These are phyloP conservation scores for Gymnocephalus cernua DNA, from an alignment of 2,113 vertebrate genomes.

Conservation along the genomic window DNA sequence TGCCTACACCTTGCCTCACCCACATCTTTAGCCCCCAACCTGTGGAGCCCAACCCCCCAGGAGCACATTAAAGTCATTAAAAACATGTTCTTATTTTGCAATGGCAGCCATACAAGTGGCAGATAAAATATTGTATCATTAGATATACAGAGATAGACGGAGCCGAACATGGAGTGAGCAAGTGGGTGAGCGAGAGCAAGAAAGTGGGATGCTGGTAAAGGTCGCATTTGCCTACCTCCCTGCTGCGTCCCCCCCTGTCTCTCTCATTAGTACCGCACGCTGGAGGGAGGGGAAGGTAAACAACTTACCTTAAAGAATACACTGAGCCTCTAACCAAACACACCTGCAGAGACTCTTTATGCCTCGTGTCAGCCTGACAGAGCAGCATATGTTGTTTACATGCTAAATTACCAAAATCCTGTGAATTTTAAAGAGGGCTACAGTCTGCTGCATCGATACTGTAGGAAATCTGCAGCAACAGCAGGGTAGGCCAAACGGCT, in stretches of 20 bases:
- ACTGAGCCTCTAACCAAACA: slow-evolving; percentile 31
- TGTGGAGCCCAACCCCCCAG: slow-evolving; percentile 6
- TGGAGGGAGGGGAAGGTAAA: slow-evolving; percentile 43
- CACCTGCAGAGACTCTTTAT: slow-evolving; percentile 33
- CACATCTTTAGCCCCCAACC: slow-evolving; percentile 57
- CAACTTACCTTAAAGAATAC: slow-evolving; percentile 48
- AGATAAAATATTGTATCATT: too few relatives aligned
- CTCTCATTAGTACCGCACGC: slow-evolving; percentile 65
- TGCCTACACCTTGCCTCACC: slow-evolving; percentile 26
- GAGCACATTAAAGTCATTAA: slow-evolving; percentile 4
- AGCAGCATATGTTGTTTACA: slow-evolving; percentile 60
- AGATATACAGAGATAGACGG: slow-evolving; percentile 12
- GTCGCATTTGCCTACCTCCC: slow-evolving; percentile 57
- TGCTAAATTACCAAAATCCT: slow-evolving; percentile 56
- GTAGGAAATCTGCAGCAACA: slow-evolving; percentile 31
- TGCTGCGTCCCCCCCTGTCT: neutral
- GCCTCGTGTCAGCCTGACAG: slow-evolving; percentile 22
- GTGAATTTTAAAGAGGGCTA: slow-evolving; percentile 27
- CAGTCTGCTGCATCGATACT: slow-evolving; percentile 3
- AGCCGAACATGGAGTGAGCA: neutral
- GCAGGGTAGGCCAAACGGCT: slow-evolving; percentile 26
- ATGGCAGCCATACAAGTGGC: too few relatives aligned
- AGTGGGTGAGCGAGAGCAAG: slow-evolving; percentile 5
- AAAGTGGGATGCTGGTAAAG: slow-evolving; percentile 60
- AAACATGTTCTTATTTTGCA: too few relatives aligned